Evolutionary conservation across 2,797 vertebrate species (phyloP).

Genomic region (Tympanoctomys barrerae): DNA sequence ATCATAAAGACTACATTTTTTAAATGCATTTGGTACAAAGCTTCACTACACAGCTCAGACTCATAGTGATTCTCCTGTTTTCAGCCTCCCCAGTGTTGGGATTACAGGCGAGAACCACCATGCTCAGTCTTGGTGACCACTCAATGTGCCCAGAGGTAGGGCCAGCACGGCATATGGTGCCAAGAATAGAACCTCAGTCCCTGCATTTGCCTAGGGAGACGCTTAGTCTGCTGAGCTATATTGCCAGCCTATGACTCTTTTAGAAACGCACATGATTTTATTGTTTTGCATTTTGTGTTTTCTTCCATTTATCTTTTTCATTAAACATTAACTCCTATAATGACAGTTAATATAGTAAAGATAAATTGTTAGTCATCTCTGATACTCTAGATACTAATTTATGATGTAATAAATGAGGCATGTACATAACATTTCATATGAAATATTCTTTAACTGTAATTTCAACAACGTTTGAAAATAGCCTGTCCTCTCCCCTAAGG

Average conservation of each 20-base stretch:
- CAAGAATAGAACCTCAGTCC: no score
- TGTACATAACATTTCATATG: neutral
- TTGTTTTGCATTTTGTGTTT: neutral
- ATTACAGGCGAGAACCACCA: no score
- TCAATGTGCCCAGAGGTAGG: no score
- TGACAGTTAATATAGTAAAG: neutral
- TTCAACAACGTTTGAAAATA: neutral
- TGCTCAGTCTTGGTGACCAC: no score
- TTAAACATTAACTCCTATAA: neutral
- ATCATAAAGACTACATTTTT: neutral
- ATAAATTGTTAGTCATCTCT: neutral
- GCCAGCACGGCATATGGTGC: no score
- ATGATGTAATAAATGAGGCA: slow-evolving; percentile 7
- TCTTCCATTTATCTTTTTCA: neutral
- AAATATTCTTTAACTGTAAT: neutral
- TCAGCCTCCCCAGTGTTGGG: no score
- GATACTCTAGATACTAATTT: neutral
- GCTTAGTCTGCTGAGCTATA: no score
- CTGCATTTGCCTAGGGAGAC: no score
- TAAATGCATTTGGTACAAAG: neutral
- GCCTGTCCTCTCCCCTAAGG: fast-evolving
- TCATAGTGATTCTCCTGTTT: no score
- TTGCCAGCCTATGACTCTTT: neutral
- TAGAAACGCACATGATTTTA: neutral
- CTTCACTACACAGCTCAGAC: no score